A percentile compares a stretch with the other conserved stretches of the same genome.
phyloP scores from a whole-genome alignment of 2,888 invertebrate genomes.

The Pseudolycoriella hygida region DNA sequence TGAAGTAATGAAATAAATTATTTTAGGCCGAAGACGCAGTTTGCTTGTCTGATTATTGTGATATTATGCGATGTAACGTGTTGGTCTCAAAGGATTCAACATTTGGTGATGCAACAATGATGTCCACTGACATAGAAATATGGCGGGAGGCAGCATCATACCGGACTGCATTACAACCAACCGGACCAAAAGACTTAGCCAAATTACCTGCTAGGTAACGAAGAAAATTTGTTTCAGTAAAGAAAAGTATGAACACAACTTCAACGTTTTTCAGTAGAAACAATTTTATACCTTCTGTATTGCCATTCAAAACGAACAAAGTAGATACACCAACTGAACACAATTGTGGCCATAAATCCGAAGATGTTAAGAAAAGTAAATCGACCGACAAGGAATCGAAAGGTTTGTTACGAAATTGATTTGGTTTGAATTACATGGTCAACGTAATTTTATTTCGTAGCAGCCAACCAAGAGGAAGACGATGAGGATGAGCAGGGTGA shows the following conservation, averaged over 20 bases:
- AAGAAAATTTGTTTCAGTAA: background rate
- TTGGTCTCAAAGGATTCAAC: conserved; percentile 52
- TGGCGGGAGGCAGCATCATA: conserved; percentile 65
- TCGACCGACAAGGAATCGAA: too few relatives aligned
- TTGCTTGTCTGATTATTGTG: conserved; percentile 87
- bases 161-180: conserved; percentile 38
- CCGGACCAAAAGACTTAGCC: conserved; percentile 34
- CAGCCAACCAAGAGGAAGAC: background rate
- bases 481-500: conserved; percentile 16
- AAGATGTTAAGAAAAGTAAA: background rate
- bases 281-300: conserved; percentile 9
- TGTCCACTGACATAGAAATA: conserved; percentile 64
- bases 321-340: background rate
- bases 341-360: background rate
- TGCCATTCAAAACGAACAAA: background rate
- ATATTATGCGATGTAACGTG: conserved; percentile 89
- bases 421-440: too few relatives aligned
- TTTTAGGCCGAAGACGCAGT: conserved; percentile 75
- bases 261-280: conserved; percentile 10
- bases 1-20: too few relatives aligned
- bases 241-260: background rate
- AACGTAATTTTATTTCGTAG: too few relatives aligned
- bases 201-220: conserved; percentile 19
- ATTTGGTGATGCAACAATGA: conserved; percentile 43
- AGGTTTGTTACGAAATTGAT: too few relatives aligned